phyloP scores from a whole-genome alignment of 2,113 vertebrate genomes.

The Solenodon paradoxus region DNA sequence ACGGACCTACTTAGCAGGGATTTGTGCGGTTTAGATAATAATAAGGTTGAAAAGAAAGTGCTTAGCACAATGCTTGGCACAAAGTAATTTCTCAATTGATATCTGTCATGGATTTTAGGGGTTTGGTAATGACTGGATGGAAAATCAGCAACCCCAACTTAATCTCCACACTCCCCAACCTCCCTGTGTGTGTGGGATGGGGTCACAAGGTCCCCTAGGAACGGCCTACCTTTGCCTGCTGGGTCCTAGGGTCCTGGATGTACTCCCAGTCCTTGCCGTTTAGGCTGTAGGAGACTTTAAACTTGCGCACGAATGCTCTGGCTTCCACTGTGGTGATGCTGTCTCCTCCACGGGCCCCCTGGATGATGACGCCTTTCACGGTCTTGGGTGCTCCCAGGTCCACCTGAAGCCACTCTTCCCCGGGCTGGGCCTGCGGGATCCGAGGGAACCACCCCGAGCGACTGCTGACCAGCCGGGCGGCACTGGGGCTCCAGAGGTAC shows the following conservation, averaged over 20 bases:
- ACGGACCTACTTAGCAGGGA: background rate
- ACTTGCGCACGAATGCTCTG: constrained; percentile 95
- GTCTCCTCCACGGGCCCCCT: constrained; percentile 94
- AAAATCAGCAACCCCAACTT: background rate
- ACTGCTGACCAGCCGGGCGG: constrained; percentile 94
- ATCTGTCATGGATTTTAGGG: background rate
- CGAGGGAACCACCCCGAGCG: constrained; percentile 96
- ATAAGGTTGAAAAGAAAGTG: background rate
- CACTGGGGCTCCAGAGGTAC: constrained; percentile 93
- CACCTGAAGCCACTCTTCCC: constrained; percentile 97
- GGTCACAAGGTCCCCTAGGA: background rate
- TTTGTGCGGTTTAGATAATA: too few relatives aligned
- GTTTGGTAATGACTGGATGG: background rate
- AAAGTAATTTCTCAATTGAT: background rate
- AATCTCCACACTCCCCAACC: too few relatives aligned
- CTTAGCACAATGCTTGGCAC: background rate
- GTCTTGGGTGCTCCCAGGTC: constrained; percentile 92
- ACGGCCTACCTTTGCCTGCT: constrained; percentile 90
- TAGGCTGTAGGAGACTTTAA: constrained; percentile 95
- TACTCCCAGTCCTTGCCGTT: constrained; percentile 94
- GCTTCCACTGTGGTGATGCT: constrained; percentile 91
- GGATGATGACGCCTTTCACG: constrained; percentile 93
- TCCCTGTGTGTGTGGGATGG: background rate
- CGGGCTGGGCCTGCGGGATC: constrained; percentile 90
- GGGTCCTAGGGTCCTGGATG: constrained; percentile 91